Percentiles rank a stretch among this genome's conserved stretches.
Conservation (phyloP, 2,113 vertebrate genomes). For the Amia ocellicauda region DNA sequence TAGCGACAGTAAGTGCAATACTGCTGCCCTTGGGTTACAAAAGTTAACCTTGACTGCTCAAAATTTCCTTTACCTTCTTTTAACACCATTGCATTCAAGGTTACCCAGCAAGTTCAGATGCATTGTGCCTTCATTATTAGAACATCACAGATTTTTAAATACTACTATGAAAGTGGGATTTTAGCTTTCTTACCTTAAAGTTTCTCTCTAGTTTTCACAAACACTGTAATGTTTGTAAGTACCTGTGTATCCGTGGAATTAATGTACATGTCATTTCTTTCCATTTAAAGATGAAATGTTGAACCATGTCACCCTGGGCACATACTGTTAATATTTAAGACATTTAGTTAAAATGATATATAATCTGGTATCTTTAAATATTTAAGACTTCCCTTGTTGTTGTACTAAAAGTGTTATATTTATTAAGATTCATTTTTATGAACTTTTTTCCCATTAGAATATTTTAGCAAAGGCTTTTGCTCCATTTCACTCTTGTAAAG, state of each 20-base stretch:
- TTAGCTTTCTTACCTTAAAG: too few relatives aligned
- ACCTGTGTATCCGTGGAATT: conserved; percentile 7
- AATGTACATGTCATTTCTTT: neutral
- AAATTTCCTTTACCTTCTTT: too few relatives aligned
- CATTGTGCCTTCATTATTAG: too few relatives aligned
- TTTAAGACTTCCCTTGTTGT: conserved; percentile 17
- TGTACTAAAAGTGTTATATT: conserved; percentile 21
- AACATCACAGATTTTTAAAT: too few relatives aligned
- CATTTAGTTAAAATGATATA: conserved; percentile 23
- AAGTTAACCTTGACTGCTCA: conserved; percentile 25
- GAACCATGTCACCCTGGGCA: conserved; percentile 16
- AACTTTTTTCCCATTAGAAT: conserved; percentile 26
- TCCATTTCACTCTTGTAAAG: conserved; percentile 19
- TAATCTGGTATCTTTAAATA: conserved; percentile 25
- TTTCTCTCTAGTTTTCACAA: too few relatives aligned
- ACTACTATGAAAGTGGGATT: too few relatives aligned
- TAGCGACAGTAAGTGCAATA: conserved; percentile 29
- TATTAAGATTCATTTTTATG: conserved; percentile 18
- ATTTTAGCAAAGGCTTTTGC: conserved; percentile 17
- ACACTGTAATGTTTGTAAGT: conserved; percentile 6
- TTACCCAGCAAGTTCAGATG: neutral
- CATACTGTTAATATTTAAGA: conserved; percentile 21
- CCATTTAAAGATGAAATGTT: conserved; percentile 11
- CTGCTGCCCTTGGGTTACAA: conserved; percentile 23
- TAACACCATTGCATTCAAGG: neutral